These are phyloP conservation scores for Drosophila setifemur DNA, from an alignment of 1,140 invertebrate genomes.

Conservation along the genomic window DNA sequence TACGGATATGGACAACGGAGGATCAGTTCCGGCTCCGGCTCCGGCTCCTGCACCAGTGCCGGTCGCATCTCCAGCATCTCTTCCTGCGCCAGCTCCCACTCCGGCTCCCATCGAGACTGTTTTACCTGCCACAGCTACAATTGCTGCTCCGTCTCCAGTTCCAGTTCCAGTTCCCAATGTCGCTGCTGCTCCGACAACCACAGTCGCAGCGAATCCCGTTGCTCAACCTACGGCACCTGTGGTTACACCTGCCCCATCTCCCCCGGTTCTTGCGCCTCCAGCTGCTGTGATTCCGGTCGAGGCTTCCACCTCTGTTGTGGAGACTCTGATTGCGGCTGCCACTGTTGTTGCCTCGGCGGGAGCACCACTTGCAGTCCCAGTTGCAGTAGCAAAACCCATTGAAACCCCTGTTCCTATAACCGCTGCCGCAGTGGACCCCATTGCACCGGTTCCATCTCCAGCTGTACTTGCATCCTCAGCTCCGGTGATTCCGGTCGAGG, in stretches of 20 bases:
- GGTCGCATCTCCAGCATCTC: background rate
- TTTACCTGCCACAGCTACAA: no score
- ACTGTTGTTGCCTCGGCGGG: background rate
- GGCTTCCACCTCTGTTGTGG: no score
- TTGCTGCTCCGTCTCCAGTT: background rate
- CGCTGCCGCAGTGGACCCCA: background rate
- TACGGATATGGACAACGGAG: no score
- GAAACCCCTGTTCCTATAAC: background rate
- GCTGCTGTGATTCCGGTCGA: no score
- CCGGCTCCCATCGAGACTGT: no score
- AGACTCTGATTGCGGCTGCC: no score
- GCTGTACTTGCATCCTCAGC: background rate
- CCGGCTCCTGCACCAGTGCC: background rate
- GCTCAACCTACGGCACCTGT: no score
- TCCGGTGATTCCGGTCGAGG: background rate
- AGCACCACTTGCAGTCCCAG: background rate
- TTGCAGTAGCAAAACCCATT: background rate
- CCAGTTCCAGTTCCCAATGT: background rate
- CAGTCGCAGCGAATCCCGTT: no score
- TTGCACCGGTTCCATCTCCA: background rate
- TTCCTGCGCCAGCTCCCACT: background rate
- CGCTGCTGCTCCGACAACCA: no score
- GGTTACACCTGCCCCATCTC: no score
- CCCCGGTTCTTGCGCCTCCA: no score
- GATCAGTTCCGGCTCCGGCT: background rate